These are phyloP conservation scores for Monochamus saltuarius DNA, from an alignment of 1,140 invertebrate species.

Conservation along the genomic window DNA sequence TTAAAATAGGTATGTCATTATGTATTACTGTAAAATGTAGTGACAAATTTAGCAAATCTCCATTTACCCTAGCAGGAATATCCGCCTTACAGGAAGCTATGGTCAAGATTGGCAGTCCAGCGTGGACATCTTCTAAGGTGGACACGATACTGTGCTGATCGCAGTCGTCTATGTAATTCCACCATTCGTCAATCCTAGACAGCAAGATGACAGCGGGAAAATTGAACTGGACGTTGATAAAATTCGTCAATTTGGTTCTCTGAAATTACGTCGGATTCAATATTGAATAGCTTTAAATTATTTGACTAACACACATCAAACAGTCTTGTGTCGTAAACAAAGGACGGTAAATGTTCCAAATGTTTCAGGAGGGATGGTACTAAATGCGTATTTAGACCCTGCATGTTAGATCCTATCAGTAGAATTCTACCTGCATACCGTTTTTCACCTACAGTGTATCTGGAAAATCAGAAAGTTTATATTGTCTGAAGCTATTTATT, in stretches of 20 bases:
- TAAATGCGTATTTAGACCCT: conserved; percentile 58
- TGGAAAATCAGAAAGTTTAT: conserved; percentile 24
- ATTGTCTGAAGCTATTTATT: too few relatives aligned
- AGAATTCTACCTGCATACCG: conserved; percentile 62
- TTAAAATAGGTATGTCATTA: too few relatives aligned
- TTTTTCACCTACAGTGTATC: conserved; percentile 50
- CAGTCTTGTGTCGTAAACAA: conserved; percentile 64
- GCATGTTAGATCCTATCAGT: conserved; percentile 58
- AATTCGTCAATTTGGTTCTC: conserved; percentile 4
- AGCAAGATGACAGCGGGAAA: conserved; percentile 56
- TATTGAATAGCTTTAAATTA: neutral
- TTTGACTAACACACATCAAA: conserved; percentile 26
- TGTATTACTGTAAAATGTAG: conserved; percentile 3
- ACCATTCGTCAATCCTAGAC: conserved; percentile 57
- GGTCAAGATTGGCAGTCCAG: conserved; percentile 54
- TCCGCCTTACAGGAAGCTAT: conserved; percentile 51
- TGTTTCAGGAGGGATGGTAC: conserved; percentile 77
- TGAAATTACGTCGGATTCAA: neutral
- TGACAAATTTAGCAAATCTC: neutral
- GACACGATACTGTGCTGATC: conserved; percentile 54
- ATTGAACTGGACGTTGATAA: conserved; percentile 47
- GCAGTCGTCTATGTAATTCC: conserved; percentile 54
- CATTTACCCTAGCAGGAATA: conserved; percentile 53
- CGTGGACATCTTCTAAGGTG: conserved; percentile 54
- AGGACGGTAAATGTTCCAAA: conserved; percentile 78